Evolutionary conservation across 2,113 vertebrate species (phyloP).

Genomic region (Bos indicus): DNA sequence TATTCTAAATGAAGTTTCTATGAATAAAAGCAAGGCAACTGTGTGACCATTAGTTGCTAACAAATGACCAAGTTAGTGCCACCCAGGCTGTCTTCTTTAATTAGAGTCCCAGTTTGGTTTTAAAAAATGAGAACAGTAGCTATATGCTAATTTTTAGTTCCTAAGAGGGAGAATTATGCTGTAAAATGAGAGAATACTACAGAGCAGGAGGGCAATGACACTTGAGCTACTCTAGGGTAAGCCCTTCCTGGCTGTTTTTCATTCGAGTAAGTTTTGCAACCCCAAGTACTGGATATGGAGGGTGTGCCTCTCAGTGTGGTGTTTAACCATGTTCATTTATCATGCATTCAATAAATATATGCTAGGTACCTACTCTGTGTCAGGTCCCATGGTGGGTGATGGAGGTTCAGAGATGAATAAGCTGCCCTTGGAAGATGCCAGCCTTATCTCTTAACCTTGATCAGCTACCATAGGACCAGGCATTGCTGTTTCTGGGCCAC

Average conservation of each 20-base stretch:
- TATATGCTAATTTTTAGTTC: slow-evolving; percentile 45
- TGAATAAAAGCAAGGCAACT: slow-evolving; percentile 42
- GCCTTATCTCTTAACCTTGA: neutral
- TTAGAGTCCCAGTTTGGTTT: slow-evolving; percentile 24
- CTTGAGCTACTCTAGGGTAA: neutral
- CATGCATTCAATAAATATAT: neutral
- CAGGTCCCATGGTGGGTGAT: neutral
- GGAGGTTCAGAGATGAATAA: neutral
- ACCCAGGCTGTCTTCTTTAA: slow-evolving; percentile 50
- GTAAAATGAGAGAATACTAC: neutral
- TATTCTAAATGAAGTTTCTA: slow-evolving; percentile 55
- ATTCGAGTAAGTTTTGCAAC: neutral
- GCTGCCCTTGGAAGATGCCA: neutral
- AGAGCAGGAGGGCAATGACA: neutral
- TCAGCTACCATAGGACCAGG: neutral
- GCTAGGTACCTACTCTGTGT: neutral
- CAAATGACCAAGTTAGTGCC: slow-evolving; percentile 26
- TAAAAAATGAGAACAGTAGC: slow-evolving; percentile 1
- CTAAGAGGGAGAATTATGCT: neutral
- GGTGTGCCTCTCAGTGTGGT: neutral
- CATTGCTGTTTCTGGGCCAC: neutral
- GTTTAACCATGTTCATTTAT: neutral
- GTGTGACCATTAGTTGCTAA: slow-evolving; percentile 39
- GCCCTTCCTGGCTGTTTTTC: neutral
- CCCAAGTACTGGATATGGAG: neutral